Percentiles rank a stretch among this genome's conserved stretches.
These are phyloP conservation scores for Castor canadensis DNA, from an alignment of 2,113 vertebrate genomes.

Conservation along the genomic window DNA sequence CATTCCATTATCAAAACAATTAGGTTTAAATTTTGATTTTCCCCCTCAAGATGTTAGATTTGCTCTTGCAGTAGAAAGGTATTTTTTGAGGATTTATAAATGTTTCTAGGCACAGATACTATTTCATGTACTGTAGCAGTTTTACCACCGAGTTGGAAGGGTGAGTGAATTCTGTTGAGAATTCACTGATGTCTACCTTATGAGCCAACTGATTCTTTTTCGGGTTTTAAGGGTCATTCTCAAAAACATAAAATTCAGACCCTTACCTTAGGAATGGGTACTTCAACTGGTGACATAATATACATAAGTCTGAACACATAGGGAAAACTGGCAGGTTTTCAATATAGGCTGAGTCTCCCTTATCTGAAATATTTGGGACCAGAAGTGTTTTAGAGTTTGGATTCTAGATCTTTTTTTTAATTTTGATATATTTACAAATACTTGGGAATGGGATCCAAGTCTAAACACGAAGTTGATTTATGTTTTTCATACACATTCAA, in stretches of 20 bases:
- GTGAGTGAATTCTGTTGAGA: not conserved
- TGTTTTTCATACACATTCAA: not conserved
- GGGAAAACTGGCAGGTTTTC: not conserved
- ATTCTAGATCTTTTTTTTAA: not conserved
- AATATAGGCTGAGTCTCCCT: not conserved
- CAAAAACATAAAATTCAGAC: conserved; percentile 3
- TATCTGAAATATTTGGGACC: not conserved
- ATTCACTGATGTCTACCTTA: not conserved
- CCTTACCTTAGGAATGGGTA: not conserved
- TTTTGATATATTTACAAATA: not conserved
- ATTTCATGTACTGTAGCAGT: not conserved
- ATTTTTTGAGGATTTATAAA: conserved; percentile 37
- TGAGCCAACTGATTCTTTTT: not conserved
- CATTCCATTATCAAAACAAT: conserved; percentile 60
- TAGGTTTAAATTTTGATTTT: conserved; percentile 52
- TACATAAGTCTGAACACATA: not conserved
- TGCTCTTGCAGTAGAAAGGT: conserved; percentile 24
- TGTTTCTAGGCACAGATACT: conserved; percentile 20
- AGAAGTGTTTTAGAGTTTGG: not conserved
- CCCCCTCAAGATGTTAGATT: conserved; percentile 43
- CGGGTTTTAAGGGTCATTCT: not conserved
- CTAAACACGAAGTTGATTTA: not conserved
- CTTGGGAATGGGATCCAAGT: not conserved
- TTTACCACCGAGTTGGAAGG: not conserved
- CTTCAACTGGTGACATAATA: not conserved